Conservation (phyloP, 2,888 invertebrate genomes). For the Scaptomyza polygonia region DNA sequence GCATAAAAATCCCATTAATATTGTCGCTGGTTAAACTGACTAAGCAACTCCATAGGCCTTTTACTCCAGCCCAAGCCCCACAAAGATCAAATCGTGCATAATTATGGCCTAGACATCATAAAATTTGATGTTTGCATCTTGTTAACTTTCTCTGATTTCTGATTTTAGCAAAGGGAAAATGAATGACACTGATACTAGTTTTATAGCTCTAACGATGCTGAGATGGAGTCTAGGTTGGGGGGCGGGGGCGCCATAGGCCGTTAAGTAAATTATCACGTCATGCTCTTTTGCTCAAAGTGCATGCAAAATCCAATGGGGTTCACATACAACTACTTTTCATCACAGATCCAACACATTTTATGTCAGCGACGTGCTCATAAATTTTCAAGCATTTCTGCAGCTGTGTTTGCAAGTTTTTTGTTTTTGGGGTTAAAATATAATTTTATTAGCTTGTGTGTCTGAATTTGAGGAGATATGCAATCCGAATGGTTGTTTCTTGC, state of each 20-base stretch:
- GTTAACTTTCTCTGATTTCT: conserved; percentile 62
- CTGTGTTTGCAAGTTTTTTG: conserved; percentile 14
- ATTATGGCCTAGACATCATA: conserved; percentile 70
- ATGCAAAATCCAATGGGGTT: conserved; percentile 41
- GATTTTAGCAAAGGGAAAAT: conserved; percentile 33
- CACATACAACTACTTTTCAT: background rate
- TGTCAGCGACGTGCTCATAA: conserved; percentile 70
- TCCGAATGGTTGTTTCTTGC: conserved; percentile 5
- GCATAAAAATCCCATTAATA: conserved; percentile 53
- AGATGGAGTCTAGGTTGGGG: background rate
- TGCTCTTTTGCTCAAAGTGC: conserved; percentile 41
- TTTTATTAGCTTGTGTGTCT: conserved; percentile 49
- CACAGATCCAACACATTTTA: conserved; percentile 49
- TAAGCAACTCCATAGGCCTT: conserved; percentile 10
- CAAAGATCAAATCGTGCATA: conserved; percentile 56
- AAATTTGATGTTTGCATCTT: conserved; percentile 64
- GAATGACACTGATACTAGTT: conserved; percentile 18
- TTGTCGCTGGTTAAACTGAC: conserved; percentile 29
- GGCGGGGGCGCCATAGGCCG: conserved; percentile 26
- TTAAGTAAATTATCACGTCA: conserved; percentile 67
- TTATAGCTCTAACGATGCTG: background rate
- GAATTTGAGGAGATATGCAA: conserved; percentile 19
- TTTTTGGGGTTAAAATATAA: conserved; percentile 43
- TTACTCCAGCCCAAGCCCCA: conserved; percentile 1
- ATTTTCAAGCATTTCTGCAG: conserved; percentile 56